Conservation (phyloP, 2,113 vertebrate genomes). For the Brachionichthys hirsutus region DNA sequence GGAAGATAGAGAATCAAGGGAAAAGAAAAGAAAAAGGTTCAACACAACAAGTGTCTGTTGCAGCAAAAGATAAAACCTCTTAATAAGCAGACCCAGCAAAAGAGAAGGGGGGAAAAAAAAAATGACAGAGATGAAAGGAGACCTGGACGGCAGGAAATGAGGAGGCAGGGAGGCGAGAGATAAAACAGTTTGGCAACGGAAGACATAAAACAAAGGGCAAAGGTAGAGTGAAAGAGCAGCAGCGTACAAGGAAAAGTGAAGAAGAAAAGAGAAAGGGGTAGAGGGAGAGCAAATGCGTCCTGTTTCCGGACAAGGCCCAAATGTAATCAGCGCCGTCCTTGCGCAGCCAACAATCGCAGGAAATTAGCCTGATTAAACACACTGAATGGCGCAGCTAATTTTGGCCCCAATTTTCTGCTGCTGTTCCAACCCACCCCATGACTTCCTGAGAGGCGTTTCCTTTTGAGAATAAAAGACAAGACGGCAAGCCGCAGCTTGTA, state of each 20-base stretch:
- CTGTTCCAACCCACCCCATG: slow-evolving; percentile 47
- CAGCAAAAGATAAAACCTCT: no score
- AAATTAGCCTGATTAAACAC: slow-evolving; percentile 70
- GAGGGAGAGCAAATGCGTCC: slow-evolving; percentile 40
- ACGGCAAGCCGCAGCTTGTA: not conserved
- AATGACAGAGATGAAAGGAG: slow-evolving; percentile 4
- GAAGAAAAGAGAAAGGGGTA: slow-evolving; percentile 45
- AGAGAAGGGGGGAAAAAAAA: not conserved
- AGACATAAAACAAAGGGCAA: slow-evolving; percentile 32
- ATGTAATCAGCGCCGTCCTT: slow-evolving; percentile 72
- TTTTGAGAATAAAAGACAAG: slow-evolving; percentile 46
- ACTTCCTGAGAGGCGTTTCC: slow-evolving; percentile 73
- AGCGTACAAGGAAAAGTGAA: slow-evolving; percentile 12
- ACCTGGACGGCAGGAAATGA: slow-evolving; percentile 17
- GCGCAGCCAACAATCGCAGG: slow-evolving; percentile 76
- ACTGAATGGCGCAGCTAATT: slow-evolving; percentile 68
- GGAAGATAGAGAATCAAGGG: slow-evolving; percentile 12
- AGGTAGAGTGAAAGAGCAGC: slow-evolving; percentile 35
- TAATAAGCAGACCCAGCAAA: not conserved
- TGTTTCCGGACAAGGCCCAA: slow-evolving; percentile 57
- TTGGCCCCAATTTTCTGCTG: slow-evolving; percentile 51
- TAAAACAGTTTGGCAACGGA: slow-evolving; percentile 39
- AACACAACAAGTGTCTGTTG: not conserved
- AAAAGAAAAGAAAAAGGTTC: not conserved
- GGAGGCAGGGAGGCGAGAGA: slow-evolving; percentile 60